Percentiles rank a stretch among this genome's conserved stretches.
Conservation (phyloP, 1,140 invertebrate species). For the Drosophila parvula region DNA sequence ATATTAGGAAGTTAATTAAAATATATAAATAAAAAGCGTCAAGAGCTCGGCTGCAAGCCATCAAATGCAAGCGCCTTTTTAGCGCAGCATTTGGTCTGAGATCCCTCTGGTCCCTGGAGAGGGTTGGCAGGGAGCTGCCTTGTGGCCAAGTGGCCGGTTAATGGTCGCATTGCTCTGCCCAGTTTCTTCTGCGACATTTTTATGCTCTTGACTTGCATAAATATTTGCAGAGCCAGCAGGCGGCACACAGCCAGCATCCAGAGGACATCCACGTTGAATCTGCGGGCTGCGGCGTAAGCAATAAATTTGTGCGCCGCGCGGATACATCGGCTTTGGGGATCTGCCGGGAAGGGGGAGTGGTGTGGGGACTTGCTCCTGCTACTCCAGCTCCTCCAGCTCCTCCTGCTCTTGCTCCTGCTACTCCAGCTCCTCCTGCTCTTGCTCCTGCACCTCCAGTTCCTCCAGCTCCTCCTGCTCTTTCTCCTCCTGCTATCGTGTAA, state of each 20-base stretch:
- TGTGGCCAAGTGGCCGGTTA: constrained; percentile 51
- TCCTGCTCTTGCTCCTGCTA: not conserved
- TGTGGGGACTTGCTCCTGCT: not conserved
- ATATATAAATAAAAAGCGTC: no score
- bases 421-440: not conserved
- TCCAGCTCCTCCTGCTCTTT: not conserved
- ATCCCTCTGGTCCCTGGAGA: not conserved
- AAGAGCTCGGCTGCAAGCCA: no score
- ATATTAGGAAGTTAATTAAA: no score
- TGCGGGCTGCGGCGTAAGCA: constrained; percentile 19
- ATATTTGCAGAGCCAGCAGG: constrained; percentile 50
- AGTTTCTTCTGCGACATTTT: constrained; percentile 53
- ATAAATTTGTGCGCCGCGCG: constrained; percentile 47
- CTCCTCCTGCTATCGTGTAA: constrained; percentile 40
- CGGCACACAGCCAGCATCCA: not conserved
- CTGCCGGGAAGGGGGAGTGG: no score
- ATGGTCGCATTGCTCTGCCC: constrained; percentile 32
- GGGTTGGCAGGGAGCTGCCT: not conserved
- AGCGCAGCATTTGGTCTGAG: constrained; percentile 6
- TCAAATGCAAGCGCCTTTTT: not conserved
- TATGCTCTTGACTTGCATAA: constrained; percentile 62
- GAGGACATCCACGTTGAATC: constrained; percentile 3
- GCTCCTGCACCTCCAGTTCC: no score
- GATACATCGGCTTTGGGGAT: constrained; percentile 17
- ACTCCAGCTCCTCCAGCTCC: not conserved